These are phyloP conservation scores for Merluccius polli DNA, from an alignment of 2,797 vertebrate genomes.

Conservation along the genomic window DNA sequence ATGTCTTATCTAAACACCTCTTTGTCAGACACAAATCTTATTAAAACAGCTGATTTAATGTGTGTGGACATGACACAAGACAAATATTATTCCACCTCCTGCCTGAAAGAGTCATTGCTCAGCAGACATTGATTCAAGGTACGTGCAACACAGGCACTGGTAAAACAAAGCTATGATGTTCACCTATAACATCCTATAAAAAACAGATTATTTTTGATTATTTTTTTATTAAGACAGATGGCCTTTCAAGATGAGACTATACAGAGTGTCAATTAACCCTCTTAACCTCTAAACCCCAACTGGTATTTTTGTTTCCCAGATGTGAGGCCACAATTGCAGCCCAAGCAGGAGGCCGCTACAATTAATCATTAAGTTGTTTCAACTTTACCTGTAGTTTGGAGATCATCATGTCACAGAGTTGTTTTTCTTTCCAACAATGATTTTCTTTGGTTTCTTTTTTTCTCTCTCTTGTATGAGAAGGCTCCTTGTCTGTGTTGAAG, in stretches of 20 bases:
- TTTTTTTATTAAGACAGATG: background rate
- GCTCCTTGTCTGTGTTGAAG: background rate
- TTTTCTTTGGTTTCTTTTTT: slow-evolving; percentile 4
- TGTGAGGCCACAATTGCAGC: background rate
- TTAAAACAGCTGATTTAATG: background rate
- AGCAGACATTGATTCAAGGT: no score
- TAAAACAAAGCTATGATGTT: slow-evolving; percentile 14
- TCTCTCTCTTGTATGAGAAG: background rate
- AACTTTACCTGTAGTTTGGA: slow-evolving; percentile 57
- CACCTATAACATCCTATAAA: background rate
- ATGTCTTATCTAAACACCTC: background rate
- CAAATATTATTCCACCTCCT: no score
- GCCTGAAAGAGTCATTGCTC: no score
- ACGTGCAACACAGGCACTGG: background rate
- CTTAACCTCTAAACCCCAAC: background rate
- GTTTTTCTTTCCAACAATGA: slow-evolving; percentile 9
- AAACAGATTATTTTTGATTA: background rate
- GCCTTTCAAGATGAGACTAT: no score
- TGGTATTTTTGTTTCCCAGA: no score
- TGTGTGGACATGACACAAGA: no score
- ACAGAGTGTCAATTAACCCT: background rate
- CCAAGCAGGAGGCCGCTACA: background rate
- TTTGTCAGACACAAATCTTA: slow-evolving; percentile 8
- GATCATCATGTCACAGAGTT: slow-evolving; percentile 56
- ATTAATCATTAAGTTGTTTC: background rate